phyloP scores from a whole-genome alignment of 2,888 invertebrate species.

The Trichopria drosophilae region DNA sequence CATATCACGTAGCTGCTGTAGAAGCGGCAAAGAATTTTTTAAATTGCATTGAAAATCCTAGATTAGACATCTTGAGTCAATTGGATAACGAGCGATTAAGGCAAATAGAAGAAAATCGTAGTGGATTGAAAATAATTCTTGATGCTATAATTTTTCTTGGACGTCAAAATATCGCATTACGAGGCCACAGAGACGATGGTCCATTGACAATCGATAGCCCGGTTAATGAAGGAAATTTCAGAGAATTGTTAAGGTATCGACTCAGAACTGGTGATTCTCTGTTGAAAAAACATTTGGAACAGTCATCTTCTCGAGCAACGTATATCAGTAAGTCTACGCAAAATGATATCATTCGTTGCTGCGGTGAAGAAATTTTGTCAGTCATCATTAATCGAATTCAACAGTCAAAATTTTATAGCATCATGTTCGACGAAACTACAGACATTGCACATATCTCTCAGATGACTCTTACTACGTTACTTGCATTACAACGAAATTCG shows the following conservation, averaged over 20 bases:
- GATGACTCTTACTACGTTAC: constrained; percentile 38
- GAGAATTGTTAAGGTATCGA: constrained; percentile 37
- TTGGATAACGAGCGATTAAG: constrained; percentile 8
- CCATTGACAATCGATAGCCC: constrained; percentile 4
- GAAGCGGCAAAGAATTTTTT: constrained; percentile 24
- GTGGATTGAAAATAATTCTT: constrained; percentile 34
- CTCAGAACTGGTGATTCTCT: constrained; percentile 37
- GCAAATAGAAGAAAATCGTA: constrained; percentile 21
- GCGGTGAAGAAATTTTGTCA: constrained; percentile 37
- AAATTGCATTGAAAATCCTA: constrained; percentile 13
- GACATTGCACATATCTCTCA: constrained; percentile 42
- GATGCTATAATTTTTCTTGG: constrained; percentile 37
- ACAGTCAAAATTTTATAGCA: constrained; percentile 35
- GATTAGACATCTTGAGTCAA: constrained; percentile 9
- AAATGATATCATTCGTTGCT: constrained; percentile 41
- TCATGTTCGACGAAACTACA: constrained; percentile 46
- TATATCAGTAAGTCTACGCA: constrained; percentile 42
- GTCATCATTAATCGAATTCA: constrained; percentile 28
- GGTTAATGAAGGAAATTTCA: constrained; percentile 38
- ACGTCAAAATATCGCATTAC: constrained; percentile 39
- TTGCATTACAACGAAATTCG: constrained; percentile 22
- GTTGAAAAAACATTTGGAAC: constrained; percentile 38
- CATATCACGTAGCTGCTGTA: constrained; percentile 23
- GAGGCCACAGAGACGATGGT: constrained; percentile 34
- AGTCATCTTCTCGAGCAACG: constrained; percentile 34